Base-by-base conservation (phyloP, 2,888 invertebrate genomes). In the Trypoxylon attenuatum region DNA sequence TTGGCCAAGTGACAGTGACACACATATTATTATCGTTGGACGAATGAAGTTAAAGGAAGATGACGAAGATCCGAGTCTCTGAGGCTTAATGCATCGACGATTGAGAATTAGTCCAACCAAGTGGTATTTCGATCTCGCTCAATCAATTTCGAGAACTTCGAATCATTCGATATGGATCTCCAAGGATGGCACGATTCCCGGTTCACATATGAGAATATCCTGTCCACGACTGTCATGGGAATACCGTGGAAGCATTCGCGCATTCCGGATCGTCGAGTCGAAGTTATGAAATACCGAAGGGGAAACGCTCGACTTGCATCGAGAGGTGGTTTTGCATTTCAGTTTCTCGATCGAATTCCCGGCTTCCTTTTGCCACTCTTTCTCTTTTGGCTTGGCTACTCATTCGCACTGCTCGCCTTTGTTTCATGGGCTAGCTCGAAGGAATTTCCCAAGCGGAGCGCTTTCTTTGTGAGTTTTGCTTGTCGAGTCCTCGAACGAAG, bases 221-320 rank as follows among this genome's bases (percentile, higher is more conserved):
- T 47, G 54, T 10, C 16, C 45, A 10, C 38, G n/a, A 13, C 33
- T 33, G 22, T 56, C 58, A 69, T 66, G 72, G 57, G 70, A 72
- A 66, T 63, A 62, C 66, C 66, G 57, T 61, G 61, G 47, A 57
- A 56, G 25, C 46, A 59, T 42, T 52, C 55, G 33, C 50, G 72
- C 71, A 69, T 69, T 69, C 61, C 71, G 39, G 47, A 60, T 53
- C 62, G 54, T 2, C 72, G 50, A 57, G 60, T 43, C 57, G 55
- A 59, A 64, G 69, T 79, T 80, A 82, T 82, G 82, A 82, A 80
- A 78, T 76, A 76, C 76, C 80, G 66, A 45, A 70, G 74, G 58
- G 71, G 73, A 71, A 72, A 63, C 70, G 65, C 73, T 69, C 74
- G 76, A 63, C 60, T 63, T 50, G 53, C 72, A 25, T 57, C 58